Evolutionary conservation across 2,888 invertebrate species (phyloP), one percentile per base, ranked within the genome.

Genomic region (Vannuccia rotundouncinata): DNA sequence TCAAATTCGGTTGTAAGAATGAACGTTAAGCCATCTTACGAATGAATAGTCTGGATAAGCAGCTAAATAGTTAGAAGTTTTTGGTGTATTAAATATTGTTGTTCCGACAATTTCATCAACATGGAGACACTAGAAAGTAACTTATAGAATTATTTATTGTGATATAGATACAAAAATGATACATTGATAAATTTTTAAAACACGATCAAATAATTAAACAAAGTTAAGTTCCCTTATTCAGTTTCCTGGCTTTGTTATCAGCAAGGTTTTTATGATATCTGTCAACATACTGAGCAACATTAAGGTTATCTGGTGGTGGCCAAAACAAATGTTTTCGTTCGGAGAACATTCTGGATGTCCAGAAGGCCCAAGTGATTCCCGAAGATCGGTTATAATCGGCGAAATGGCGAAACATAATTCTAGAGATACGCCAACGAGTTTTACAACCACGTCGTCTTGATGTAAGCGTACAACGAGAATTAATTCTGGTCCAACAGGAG

Each of bases 351-450:
- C 29, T 22, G 27, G 17, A 80, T 1, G 28, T 5, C 25, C 59
- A 78, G n/a, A 59, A 59, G 0, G 45, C 74, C 96, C 97, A 98
- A 90, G 93, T 92, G 0, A 96, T 92, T 59, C 97, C 97, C 25
- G 93, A 91, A 59, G 98, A 87, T 88, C 94, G 92, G 88, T 96
- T 97, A 88, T 96, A 93, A 90, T 99, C 98, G 0, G 94, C 95
- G 82, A 95, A 89, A 85, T 94, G 91, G 82, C 97, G 91, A 91
- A 94, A 99, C 1, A 94, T 91, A 82, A 96, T 93, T 85, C 97
- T 91, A 85, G 95, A 95, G 81, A 98, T 86, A 78, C 95, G 91
- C 92, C 94, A 98, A 79, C 92, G 91, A 76, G 89, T 87, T 0
- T 95, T 92, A 82, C 92, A 91, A 82, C 95, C 95, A 82, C 93